These are phyloP conservation scores for Orthonychiurus folsomi DNA, from an alignment of 2,888 invertebrate species.

Conservation along the genomic window DNA sequence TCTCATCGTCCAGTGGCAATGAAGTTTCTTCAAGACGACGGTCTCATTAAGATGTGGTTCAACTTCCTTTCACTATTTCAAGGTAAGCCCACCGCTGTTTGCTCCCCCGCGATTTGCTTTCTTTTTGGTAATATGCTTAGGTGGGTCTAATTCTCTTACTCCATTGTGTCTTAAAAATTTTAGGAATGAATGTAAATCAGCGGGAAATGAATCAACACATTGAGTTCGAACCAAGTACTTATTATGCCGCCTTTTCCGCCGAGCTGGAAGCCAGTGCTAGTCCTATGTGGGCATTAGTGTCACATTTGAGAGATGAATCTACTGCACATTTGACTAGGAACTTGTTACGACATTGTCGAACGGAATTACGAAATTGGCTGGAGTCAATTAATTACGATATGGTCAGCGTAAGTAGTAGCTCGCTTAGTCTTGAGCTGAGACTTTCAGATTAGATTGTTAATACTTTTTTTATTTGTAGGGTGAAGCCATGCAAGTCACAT, in stretches of 20 bases:
- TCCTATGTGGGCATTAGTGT: conserved; percentile 94
- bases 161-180: conserved; percentile 15
- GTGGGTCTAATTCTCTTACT: background rate
- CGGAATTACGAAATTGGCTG: conserved; percentile 77
- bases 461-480: conserved; percentile 50
- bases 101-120: no score
- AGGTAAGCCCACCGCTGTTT: conserved; percentile 50
- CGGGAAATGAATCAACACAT: conserved; percentile 83
- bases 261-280: conserved; percentile 94
- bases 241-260: conserved; percentile 95
- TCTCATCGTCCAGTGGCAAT: conserved; percentile 85
- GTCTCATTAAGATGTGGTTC: conserved; percentile 92
- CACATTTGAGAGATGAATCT: conserved; percentile 69
- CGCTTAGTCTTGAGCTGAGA: no score
- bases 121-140: conserved; percentile 2
- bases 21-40: conserved; percentile 77
- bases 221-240: conserved; percentile 93
- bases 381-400: conserved; percentile 55
- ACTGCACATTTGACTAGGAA: conserved; percentile 62
- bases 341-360: conserved; percentile 65
- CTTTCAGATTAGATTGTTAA: no score
- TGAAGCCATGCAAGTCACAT: conserved; percentile 79
- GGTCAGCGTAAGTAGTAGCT: conserved; percentile 10
- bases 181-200: conserved; percentile 94
- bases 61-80: conserved; percentile 88